Base-by-base conservation (phyloP, 2,888 invertebrate species). In the Pardosa pseudoannulata region DNA sequence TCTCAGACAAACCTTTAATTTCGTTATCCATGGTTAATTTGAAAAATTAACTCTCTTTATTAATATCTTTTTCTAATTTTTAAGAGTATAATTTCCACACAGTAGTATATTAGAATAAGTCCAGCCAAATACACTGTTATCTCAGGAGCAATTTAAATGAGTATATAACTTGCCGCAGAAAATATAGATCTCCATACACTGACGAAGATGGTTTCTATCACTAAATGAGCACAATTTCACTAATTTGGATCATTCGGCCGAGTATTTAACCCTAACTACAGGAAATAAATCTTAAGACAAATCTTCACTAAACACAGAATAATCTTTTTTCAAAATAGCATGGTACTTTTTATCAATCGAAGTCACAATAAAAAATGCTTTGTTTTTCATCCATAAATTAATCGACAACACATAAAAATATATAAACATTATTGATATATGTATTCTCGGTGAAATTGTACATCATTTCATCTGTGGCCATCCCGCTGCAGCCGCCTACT, bases 401-500 rank as follows among this genome's bases (percentile, higher is more conserved):
- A 50, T 68, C 31, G 39, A 76, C 32, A n/a, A 41, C 46, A 65
- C 41, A 72, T 28, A 71, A 79, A 79, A 28, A 73, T 23, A 79
- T 28, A 32, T 32, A 32, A 16, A 19, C 9, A 32, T 67, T 7
- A 31, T 31, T 67, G 16, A 7, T 41, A 41, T 23, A 67, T 32
- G 41, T 27, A 27, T 41, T 36, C n/a, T 19, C 41, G 19, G 0
- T 23, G 19, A 41, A 27, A 41, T 13, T 9, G 27, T 19, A 16
- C 70, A 50, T 46, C 50, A 50, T 13, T 28, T 23, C 46, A 46
- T 46, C 46, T 46, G 13, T 46, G 11, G n/a, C 16, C 16, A 27
- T 27, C 64, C 41, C 67, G 68, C 73, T 73, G 80, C 80, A 73
- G 73, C 82, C 82, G 76, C 76, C 82, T 82, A 82, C 76, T 72